phyloP scores from a whole-genome alignment of 2,113 vertebrate genomes.

The Crotalus viridis region DNA sequence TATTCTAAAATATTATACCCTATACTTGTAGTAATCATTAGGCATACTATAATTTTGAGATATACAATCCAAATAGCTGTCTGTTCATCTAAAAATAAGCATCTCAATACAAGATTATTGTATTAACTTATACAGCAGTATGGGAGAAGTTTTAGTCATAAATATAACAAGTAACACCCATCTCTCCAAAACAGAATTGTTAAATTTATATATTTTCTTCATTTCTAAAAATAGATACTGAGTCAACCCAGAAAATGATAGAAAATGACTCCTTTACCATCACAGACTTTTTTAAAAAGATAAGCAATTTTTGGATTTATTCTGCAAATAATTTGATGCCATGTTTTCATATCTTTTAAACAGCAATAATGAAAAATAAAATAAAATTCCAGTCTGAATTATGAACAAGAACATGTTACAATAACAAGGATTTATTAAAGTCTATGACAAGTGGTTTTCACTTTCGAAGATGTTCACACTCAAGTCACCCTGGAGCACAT shows the following conservation, averaged over 20 bases:
- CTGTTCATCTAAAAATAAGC: slow-evolving; percentile 3
- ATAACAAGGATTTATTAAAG: neutral
- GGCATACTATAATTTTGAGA: neutral
- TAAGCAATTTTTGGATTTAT: slow-evolving; percentile 30
- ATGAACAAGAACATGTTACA: neutral
- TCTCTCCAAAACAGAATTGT: slow-evolving; percentile 52
- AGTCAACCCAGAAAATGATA: slow-evolving; percentile 72
- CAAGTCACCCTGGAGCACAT: neutral
- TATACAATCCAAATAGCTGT: slow-evolving; percentile 32
- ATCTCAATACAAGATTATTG: slow-evolving; percentile 42
- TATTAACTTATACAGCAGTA: slow-evolving; percentile 18
- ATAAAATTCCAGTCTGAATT: neutral
- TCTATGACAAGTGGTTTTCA: neutral
- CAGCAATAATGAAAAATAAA: neutral
- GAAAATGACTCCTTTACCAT: slow-evolving; percentile 71
- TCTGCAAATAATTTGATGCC: slow-evolving; percentile 42
- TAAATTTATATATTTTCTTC: slow-evolving; percentile 57
- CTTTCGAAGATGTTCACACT: neutral
- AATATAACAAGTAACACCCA: slow-evolving; percentile 10
- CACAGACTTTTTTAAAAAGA: slow-evolving; percentile 56
- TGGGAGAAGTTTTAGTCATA: neutral
- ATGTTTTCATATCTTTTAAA: neutral
- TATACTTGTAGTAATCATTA: slow-evolving; percentile 2
- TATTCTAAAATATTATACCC: slow-evolving; percentile 26
- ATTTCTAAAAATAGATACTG: slow-evolving; percentile 74